phyloP scores from a whole-genome alignment of 2,797 vertebrate species.

The Mareca strepera region DNA sequence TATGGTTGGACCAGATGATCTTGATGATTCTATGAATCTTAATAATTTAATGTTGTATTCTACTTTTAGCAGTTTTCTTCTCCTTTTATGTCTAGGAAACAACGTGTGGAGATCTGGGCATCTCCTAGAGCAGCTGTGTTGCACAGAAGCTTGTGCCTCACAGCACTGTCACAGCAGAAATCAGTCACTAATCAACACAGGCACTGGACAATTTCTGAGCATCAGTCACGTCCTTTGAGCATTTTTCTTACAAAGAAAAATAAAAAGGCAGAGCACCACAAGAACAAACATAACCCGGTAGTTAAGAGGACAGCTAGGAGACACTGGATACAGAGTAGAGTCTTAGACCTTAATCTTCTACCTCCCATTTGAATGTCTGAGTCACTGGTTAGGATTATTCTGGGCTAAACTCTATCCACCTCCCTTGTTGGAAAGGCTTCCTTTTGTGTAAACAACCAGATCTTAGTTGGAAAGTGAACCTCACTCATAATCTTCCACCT shows the following conservation, averaged over 20 bases:
- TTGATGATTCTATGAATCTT: too few species aligned
- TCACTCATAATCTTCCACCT: not conserved
- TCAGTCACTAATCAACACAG: accelerated
- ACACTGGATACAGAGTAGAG: not conserved
- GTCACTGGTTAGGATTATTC: not conserved
- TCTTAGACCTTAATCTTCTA: not conserved
- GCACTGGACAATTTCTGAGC: not conserved
- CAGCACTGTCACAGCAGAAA: not conserved
- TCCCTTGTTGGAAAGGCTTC: not conserved
- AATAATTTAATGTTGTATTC: not conserved
- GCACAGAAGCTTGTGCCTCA: not conserved
- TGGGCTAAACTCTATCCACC: not conserved
- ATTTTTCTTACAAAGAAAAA: not conserved
- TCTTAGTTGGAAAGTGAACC: not conserved
- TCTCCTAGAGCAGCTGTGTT: not conserved
- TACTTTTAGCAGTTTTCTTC: not conserved
- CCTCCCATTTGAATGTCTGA: not conserved
- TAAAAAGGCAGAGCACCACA: not conserved
- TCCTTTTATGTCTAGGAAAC: not conserved
- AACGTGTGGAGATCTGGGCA: not conserved
- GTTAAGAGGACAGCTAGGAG: not conserved
- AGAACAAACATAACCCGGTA: not conserved
- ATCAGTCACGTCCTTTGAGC: not conserved
- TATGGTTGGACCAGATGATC: too few species aligned
- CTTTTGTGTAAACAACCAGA: not conserved